Conservation (phyloP, 37 sponge, comb jelly and placozoan genomes). For the Crambe crambe region DNA sequence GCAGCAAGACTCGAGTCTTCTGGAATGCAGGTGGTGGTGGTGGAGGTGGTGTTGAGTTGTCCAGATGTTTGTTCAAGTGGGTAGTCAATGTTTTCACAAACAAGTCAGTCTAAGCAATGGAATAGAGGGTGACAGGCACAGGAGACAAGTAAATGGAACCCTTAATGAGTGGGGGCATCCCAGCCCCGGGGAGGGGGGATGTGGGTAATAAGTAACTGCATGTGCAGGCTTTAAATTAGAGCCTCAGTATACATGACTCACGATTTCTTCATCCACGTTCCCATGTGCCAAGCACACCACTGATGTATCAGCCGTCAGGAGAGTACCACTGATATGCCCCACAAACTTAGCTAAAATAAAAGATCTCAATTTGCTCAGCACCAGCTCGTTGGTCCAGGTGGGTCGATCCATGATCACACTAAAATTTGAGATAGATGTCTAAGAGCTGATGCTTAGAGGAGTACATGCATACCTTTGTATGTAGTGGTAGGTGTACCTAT, state of each 20-base stretch:
- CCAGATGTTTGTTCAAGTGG: neutral
- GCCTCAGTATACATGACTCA: too few species aligned
- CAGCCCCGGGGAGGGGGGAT: too few species aligned
- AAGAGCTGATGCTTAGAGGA: too few species aligned
- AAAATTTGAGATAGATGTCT: neutral
- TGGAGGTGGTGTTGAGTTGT: too few species aligned
- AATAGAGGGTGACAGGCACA: too few species aligned
- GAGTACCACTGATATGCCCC: neutral
- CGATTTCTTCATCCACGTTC: conserved; percentile 10
- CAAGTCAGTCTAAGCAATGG: neutral
- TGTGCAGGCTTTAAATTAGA: too few species aligned
- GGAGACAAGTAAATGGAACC: too few species aligned
- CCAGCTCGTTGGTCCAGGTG: conserved; percentile 40
- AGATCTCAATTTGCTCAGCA: conserved; percentile 2
- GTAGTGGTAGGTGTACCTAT: conserved; percentile 43
- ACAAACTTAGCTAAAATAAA: neutral
- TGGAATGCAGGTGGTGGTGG: neutral
- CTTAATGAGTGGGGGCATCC: too few species aligned
- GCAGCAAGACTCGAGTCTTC: neutral
- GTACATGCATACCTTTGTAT: conserved; percentile 64
- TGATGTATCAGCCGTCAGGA: conserved; percentile 9
- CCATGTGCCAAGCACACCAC: conserved; percentile 62
- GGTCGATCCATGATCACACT: conserved; percentile 65
- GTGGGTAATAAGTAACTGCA: too few species aligned
- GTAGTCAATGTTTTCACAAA: neutral